phyloP scores from a whole-genome alignment of 2,113 vertebrate genomes.

The human (Homo sapiens) region GRCh38 chr13:31449001-31449500 shows the following conservation, averaged over 20 bases:
- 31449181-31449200: not conserved
- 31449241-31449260: not conserved
- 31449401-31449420: not conserved
- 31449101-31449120: conserved; percentile 1
- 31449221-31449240: not conserved
- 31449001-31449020: not conserved
- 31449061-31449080: not conserved
- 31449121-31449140: not conserved
- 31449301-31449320: not conserved
- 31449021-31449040: not conserved
- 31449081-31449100: not conserved
- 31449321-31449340: not conserved
- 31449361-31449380: not conserved
- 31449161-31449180: not conserved
- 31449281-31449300: not conserved
- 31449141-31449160: not conserved
- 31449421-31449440: not conserved
- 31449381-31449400: not conserved
- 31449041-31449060: not conserved
- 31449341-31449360: not conserved
- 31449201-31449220: not conserved
- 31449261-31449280: not conserved
- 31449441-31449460: not conserved
- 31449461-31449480: not conserved
- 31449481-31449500: not conserved